These are phyloP conservation scores for Argya squamiceps DNA, from an alignment of 2,797 vertebrate species.

Conservation along the genomic window DNA sequence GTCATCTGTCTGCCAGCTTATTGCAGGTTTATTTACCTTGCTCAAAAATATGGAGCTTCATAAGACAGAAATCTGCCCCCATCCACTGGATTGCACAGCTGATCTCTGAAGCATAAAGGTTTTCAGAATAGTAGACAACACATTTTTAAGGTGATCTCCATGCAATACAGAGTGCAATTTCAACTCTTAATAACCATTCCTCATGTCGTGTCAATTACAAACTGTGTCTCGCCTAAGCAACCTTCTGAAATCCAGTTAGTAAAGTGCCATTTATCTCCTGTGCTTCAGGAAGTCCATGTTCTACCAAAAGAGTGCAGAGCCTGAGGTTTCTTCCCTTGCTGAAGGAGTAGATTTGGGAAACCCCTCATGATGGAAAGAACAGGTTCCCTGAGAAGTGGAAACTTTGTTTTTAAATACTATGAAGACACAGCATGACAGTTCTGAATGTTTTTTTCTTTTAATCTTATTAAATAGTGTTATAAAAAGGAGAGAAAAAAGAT, in stretches of 20 bases:
- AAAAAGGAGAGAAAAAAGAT: neutral
- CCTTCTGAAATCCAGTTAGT: neutral
- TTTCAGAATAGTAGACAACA: neutral
- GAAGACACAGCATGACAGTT: neutral
- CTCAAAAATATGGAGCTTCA: neutral
- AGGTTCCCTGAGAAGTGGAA: neutral
- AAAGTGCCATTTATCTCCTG: neutral
- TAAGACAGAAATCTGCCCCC: neutral
- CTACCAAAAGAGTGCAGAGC: neutral
- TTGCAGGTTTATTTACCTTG: neutral
- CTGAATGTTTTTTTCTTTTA: neutral
- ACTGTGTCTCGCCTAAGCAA: neutral
- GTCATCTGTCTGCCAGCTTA: neutral
- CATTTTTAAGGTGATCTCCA: neutral
- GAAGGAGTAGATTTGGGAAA: neutral
- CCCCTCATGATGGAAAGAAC: neutral
- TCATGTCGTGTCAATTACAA: rapidly evolving
- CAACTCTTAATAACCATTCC: neutral
- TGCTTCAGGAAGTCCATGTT: neutral
- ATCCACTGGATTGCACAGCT: neutral
- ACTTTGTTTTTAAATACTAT: neutral
- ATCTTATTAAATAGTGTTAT: neutral
- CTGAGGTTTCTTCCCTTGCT: neutral
- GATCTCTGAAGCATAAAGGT: neutral
- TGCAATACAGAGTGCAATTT: neutral